Conservation (phyloP, 37 sponge, comb jelly and placozoan genomes). For the Beroe ovata region DNA sequence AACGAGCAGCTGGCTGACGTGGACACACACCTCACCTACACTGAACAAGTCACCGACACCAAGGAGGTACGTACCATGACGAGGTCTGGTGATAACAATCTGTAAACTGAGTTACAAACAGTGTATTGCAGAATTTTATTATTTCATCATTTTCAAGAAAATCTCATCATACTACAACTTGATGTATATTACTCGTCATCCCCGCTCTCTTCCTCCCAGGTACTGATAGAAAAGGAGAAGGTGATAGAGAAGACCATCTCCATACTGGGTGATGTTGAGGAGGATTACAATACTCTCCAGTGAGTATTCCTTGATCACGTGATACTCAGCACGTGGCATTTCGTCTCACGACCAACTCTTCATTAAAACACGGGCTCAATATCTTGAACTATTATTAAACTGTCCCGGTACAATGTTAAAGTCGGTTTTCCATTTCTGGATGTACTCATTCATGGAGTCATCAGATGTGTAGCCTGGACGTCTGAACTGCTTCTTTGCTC, state of each 20-base stretch:
- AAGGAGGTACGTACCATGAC: constrained; percentile 21
- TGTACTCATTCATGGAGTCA: not conserved
- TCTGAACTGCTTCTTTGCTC: not conserved
- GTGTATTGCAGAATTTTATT: no score
- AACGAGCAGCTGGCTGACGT: constrained; percentile 54
- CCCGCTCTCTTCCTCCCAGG: not conserved
- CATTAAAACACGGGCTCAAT: no score
- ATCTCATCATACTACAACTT: no score
- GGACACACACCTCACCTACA: constrained; percentile 26
- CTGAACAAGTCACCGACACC: constrained; percentile 54
- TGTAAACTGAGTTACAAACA: no score
- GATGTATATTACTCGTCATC: no score
- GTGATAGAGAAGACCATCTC: constrained; percentile 23
- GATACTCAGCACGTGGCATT: no score
- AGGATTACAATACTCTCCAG: constrained; percentile 41
- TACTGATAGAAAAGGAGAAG: constrained; percentile 55
- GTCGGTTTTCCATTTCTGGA: not conserved
- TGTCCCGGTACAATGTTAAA: no score
- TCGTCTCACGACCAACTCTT: no score
- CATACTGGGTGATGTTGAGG: constrained; percentile 25
- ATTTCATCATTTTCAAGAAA: no score
- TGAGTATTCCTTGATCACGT: not conserved
- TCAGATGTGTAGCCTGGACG: not conserved
- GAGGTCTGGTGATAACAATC: no score
- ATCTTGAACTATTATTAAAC: no score